Percentiles rank a stretch among this genome's conserved stretches.
These are phyloP conservation scores for Todus mexicanus DNA, from an alignment of 2,797 vertebrate species.

Conservation along the genomic window DNA sequence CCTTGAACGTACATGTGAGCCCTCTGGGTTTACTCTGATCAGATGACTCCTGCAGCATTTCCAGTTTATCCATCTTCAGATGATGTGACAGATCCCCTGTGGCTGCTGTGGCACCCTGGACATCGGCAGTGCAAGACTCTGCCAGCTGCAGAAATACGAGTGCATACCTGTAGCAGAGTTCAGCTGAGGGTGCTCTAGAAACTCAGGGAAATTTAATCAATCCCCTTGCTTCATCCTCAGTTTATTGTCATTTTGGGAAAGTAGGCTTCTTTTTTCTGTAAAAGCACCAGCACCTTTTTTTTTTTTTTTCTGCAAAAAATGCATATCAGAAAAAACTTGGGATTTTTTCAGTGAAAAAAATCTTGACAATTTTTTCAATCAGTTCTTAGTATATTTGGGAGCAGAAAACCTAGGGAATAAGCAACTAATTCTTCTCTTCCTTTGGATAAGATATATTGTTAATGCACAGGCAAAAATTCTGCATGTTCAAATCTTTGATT, in stretches of 20 bases:
- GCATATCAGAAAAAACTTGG: too few species aligned
- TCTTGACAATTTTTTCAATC: not conserved
- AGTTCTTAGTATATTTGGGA: not conserved
- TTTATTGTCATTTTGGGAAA: not conserved
- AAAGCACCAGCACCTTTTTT: too few species aligned
- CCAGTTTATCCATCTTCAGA: not conserved
- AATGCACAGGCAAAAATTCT: not conserved
- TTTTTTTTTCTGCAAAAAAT: too few species aligned
- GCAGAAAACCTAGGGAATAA: not conserved
- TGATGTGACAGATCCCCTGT: not conserved
- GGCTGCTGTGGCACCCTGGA: not conserved
- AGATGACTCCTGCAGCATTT: not conserved
- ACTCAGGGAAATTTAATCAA: not conserved
- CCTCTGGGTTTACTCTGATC: not conserved
- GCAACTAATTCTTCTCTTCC: not conserved
- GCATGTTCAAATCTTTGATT: not conserved
- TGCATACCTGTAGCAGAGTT: not conserved
- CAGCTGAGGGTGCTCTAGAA: not conserved
- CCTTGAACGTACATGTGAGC: not conserved
- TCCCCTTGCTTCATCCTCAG: not conserved
- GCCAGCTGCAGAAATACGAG: not conserved
- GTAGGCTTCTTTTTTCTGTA: too few species aligned
- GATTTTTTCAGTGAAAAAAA: too few species aligned
- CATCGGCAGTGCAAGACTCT: not conserved
- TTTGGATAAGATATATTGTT: not conserved